A percentile compares a stretch with the other conserved stretches of the same genome.
Conservation (phyloP, 2,888 invertebrate species). For the Cephus rjabovi region DNA sequence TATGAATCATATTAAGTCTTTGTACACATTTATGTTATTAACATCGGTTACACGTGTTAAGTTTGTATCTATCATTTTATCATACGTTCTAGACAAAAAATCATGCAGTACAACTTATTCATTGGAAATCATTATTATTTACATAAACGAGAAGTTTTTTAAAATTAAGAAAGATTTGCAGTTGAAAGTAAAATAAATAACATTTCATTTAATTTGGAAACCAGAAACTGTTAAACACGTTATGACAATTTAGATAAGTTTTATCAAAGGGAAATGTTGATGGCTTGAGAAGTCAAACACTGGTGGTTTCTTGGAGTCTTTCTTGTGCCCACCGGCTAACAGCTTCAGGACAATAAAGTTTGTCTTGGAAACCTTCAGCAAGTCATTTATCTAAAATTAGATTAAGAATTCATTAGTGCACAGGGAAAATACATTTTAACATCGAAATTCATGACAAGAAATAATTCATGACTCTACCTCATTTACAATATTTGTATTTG, state of each 20-base stretch:
- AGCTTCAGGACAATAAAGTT: constrained; percentile 96
- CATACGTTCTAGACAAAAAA: constrained; percentile 10
- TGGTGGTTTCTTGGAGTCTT: constrained; percentile 85
- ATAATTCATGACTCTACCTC: constrained; percentile 46
- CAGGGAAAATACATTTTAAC: neutral
- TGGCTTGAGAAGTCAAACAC: constrained; percentile 93
- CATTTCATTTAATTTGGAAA: constrained; percentile 27
- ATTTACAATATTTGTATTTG: constrained; percentile 55
- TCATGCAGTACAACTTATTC: neutral
- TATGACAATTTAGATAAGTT: constrained; percentile 66
- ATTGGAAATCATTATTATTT: neutral
- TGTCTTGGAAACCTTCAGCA: constrained; percentile 92
- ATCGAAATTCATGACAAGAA: neutral
- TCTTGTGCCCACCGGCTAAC: constrained; percentile 91
- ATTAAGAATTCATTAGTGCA: constrained; percentile 15
- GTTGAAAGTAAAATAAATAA: constrained; percentile 40
- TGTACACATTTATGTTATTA: constrained; percentile 22
- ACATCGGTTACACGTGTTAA: constrained; percentile 6
- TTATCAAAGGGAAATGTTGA: constrained; percentile 92
- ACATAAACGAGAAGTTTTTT: neutral
- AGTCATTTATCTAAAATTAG: constrained; percentile 77
- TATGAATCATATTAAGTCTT: constrained; percentile 12
- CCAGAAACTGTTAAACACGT: constrained; percentile 34
- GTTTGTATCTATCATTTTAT: constrained; percentile 36
- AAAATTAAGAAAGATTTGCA: neutral